These are phyloP conservation scores for Pomatorhinus ruficollis DNA, from an alignment of 2,113 vertebrate species.

Conservation along the genomic window DNA sequence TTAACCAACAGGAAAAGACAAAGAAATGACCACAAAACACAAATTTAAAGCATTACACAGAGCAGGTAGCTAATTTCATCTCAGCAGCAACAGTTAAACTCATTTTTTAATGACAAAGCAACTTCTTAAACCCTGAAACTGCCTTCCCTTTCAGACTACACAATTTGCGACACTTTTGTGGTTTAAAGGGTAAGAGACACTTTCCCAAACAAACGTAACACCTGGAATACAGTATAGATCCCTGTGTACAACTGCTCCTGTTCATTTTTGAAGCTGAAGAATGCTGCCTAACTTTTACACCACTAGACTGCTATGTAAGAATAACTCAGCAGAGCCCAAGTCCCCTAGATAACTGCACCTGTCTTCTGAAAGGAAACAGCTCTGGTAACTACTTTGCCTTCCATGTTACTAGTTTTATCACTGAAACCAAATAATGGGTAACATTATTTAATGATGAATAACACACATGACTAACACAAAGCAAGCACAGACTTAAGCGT, in stretches of 20 bases:
- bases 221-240: neutral
- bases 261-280: neutral
- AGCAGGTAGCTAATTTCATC: neutral
- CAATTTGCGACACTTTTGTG: neutral
- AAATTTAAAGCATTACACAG: neutral
- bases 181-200: neutral
- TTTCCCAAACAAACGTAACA: neutral
- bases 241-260: neutral
- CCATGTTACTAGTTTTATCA: neutral
- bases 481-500: neutral
- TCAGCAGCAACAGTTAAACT: neutral
- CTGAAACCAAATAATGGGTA: neutral
- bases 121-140: neutral
- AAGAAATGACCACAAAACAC: neutral
- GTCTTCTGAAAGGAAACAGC: neutral
- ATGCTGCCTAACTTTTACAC: neutral
- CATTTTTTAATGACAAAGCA: neutral
- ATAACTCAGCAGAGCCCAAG: rapidly evolving
- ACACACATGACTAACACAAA: neutral
- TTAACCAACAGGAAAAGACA: neutral
- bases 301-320: neutral
- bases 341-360: neutral
- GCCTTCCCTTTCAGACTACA: neutral
- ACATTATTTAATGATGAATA: neutral
- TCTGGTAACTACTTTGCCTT: neutral